Percentiles rank a stretch among this genome's conserved stretches.
phyloP scores from a whole-genome alignment of 2,888 invertebrate genomes.

The Euzophera pinguis region DNA sequence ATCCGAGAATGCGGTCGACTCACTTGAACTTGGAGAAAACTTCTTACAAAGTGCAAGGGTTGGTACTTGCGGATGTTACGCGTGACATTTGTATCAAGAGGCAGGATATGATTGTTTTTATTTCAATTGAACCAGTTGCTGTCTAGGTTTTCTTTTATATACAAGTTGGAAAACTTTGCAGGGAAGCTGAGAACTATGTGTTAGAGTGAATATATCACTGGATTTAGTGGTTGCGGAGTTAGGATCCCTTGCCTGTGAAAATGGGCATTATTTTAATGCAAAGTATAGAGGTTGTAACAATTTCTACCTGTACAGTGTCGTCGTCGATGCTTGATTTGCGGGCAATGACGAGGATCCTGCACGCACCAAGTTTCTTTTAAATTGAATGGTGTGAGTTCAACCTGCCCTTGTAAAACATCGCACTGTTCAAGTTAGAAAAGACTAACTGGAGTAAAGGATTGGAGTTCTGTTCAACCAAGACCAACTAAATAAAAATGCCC shows the following conservation, averaged over 20 bases:
- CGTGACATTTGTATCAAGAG: conserved; percentile 32
- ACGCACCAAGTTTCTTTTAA: conserved; percentile 77
- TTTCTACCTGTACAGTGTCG: conserved; percentile 72
- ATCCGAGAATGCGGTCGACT: conserved; percentile 48
- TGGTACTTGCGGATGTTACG: conserved; percentile 49
- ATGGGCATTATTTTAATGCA: conserved; percentile 95
- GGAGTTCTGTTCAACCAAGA: conserved; percentile 80
- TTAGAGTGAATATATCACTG: conserved; percentile 73
- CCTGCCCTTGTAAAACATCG: conserved; percentile 66
- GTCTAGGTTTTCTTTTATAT: conserved; percentile 70
- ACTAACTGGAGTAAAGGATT: conserved; percentile 76
- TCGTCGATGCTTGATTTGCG: conserved; percentile 50
- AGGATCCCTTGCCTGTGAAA: conserved; percentile 83
- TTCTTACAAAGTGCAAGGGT: conserved; percentile 70
- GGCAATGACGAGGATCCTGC: conserved; percentile 64
- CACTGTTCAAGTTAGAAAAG: conserved; percentile 79
- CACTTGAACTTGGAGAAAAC: conserved; percentile 48
- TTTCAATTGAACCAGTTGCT: conserved; percentile 54
- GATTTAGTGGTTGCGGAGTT: conserved; percentile 71
- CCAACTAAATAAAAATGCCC: conserved; percentile 75
- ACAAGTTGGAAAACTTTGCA: conserved; percentile 76
- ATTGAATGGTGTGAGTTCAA: conserved; percentile 76
- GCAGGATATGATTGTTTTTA: conserved; percentile 57
- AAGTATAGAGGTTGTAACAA: conserved; percentile 93
- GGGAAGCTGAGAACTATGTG: conserved; percentile 77